Evolutionary conservation across 2,888 invertebrate species (phyloP), one percentile per base, ranked within the genome.

Genomic region (Erebia palarica): DNA sequence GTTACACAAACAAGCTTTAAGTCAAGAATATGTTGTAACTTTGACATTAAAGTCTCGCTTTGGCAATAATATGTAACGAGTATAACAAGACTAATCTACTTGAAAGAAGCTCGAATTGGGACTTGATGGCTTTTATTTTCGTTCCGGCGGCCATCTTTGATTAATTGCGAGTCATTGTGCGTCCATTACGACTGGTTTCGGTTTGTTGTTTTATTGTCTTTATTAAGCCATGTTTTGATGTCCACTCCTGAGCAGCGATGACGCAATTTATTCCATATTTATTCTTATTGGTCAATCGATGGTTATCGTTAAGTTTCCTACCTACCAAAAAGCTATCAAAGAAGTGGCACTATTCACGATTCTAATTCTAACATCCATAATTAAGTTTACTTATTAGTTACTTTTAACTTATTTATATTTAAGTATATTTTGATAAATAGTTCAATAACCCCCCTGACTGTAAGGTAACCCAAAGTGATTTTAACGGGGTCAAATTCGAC

Each of bases 61-160:
- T 47, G 21, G 47, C 61, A 61, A 61, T 61, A 44, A 44, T 47
- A 47, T 47, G 61, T 63, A 49, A 49, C 49, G 13, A 63, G 61
- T 61, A 10, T 58, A 63, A 14, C 49, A 49, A 63, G 47, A 14
- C 21, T 60, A 16, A 44, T 60, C 16, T 21, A 8, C 21, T 27
- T 53, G 10, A 8, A 7, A 1, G 1, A 3, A 21, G 11, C 47
- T 63, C 49, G 16, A 47, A 63, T 49, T 8, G 7, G 49, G 47
- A 18, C 11, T 13, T 13, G 44, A 63, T 47, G 49, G 49, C 63
- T 49, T 63, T 63, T 47, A 47, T 61, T 63, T 49, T 60, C 21
- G 14, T 63, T 49, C 13, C 8, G 21, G 13, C 47, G 47, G 47
- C 49, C 47, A 63, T 63, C 63, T 47, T 49, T 63, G 21, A 49